Evolutionary conservation across 92 coral and sea anemone genomes (phyloP), one percentile per base, ranked within the genome.

Genomic region (Pocillopora meandrina): DNA sequence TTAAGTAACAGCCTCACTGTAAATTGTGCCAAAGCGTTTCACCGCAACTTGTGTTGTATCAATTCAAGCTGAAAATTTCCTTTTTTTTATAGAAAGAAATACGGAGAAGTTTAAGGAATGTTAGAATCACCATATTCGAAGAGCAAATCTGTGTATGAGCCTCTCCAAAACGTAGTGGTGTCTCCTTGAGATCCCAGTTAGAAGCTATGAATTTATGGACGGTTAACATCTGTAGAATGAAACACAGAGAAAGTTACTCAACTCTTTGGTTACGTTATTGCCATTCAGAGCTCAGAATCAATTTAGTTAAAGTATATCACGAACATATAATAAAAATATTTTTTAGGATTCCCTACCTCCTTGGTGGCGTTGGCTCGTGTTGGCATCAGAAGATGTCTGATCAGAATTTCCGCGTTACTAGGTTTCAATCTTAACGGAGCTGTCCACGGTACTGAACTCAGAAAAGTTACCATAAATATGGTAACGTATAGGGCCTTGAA

Each of bases 201-300:
- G 84, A 69, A 33, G 71, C 49, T 47, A 82, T 71, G 12, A 82
- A 61, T 33, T 63, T 47, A 49, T 72, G 16, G 52, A 82, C 56
- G 49, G 49, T 82, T 82, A 61, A 47, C 79, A 82, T 62, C 86
- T 82, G 63, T 19, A 65, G n/a, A 65, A 35, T 15, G 56, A 20
- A 16, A 5, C 14, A 20, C 12, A 75, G 17, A 75, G 23, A 2
- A 11, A 21, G 1, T 42, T 42, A 42, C 52, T 34, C 42, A 26
- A 26, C 20, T 12, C 59, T 42, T 42, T 42, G 8, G 52, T 7
- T 42, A 42, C 52, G 52, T 42, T 0, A 42, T 26, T 3, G 52
- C 52, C 23, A 0, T 19, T 15, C 23, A 10, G 18, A 72, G 9
- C 15, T 4, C 2, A 10, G 3, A 71, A 12, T 12, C 5, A 72